Percentiles rank a stretch among this genome's conserved stretches.
Evolutionary conservation across 2,113 vertebrate species (phyloP).

Genomic region (Clarias batrachus): DNA sequence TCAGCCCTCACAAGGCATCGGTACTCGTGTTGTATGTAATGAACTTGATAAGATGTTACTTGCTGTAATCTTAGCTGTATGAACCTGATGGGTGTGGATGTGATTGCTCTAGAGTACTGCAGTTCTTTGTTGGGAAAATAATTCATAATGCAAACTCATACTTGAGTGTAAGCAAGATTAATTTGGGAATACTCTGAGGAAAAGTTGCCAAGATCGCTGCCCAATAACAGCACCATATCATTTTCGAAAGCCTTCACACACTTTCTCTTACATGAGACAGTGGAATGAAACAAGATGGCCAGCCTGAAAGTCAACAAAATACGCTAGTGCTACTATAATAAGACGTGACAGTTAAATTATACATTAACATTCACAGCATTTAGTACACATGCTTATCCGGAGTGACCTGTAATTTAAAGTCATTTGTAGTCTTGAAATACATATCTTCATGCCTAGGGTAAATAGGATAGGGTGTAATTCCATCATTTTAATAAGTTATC

Average conservation of each 20-base stretch:
- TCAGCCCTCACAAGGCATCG: neutral
- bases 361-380: neutral
- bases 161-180: neutral
- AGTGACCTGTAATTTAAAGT: neutral
- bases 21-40: neutral
- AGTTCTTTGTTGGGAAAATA: neutral
- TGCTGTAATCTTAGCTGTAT: neutral
- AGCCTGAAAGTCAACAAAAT: neutral
- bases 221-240: neutral
- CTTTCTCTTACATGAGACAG: neutral
- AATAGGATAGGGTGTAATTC: neutral
- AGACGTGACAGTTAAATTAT: neutral
- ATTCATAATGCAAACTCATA: neutral
- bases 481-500: neutral
- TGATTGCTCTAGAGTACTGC: neutral
- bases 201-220: neutral
- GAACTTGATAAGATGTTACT: neutral
- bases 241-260: neutral
- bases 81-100: neutral
- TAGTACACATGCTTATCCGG: neutral
- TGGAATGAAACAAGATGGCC: neutral
- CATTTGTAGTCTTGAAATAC: neutral
- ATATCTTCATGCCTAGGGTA: neutral
- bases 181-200: neutral
- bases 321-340: neutral